Percentiles rank a stretch among this genome's conserved stretches.
Conservation (phyloP, 2,888 invertebrate genomes). For the Cryptus viduatorius region DNA sequence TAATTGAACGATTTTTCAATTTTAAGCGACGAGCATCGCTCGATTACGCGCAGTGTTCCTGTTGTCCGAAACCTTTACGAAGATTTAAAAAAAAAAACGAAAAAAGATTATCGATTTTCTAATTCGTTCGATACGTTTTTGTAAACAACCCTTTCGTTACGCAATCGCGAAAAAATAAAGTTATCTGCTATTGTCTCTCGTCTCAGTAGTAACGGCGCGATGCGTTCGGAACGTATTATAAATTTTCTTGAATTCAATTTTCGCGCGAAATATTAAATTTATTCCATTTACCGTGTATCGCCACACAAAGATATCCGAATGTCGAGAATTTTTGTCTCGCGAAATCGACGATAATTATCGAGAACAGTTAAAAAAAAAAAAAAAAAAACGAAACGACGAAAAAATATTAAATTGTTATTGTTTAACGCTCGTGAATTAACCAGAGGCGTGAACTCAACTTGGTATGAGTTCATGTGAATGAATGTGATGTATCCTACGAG, state of each 20-base stretch:
- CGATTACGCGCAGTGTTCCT: not conserved
- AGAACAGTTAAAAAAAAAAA: not conserved
- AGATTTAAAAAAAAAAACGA: not conserved
- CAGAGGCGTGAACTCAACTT: slow-evolving; percentile 37
- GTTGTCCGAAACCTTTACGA: not conserved
- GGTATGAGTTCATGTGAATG: slow-evolving; percentile 38
- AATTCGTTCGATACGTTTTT: not conserved
- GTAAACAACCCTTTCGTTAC: not conserved
- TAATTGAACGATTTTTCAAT: slow-evolving; percentile 31
- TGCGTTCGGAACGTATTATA: not conserved
- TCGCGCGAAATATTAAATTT: not conserved
- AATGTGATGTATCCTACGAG: slow-evolving; percentile 54
- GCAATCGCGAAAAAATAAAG: slow-evolving; percentile 7
- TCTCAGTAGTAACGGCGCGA: slow-evolving; percentile 20
- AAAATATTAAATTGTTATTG: slow-evolving; percentile 26
- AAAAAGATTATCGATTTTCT: not conserved
- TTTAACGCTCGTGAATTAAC: slow-evolving; percentile 26
- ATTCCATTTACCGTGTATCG: not conserved
- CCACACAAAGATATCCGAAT: not conserved
- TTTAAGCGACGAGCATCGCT: not conserved
- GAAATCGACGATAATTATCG: slow-evolving; percentile 12
- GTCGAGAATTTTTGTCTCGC: not conserved
- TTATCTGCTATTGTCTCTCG: slow-evolving; percentile 24
- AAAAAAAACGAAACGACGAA: not conserved
- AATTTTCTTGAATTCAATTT: too few species aligned